phyloP scores from a whole-genome alignment of 2,797 vertebrate genomes.

The Sebastes itinus region DNA sequence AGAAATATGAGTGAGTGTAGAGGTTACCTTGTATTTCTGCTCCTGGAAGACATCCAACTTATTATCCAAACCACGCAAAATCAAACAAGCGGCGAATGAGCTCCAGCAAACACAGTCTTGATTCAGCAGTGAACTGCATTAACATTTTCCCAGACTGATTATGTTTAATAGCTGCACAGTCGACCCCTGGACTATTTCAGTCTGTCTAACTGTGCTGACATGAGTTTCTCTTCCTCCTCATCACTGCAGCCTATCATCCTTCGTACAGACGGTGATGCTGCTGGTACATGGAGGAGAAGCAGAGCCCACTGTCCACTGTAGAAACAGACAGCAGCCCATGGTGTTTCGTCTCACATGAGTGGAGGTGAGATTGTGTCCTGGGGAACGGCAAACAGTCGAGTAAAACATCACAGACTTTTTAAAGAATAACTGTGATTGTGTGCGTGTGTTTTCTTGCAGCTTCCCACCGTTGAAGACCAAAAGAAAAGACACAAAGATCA shows the following conservation, averaged over 20 bases:
- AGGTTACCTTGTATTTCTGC: constrained; percentile 54
- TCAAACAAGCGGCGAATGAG: constrained; percentile 48
- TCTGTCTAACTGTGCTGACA: constrained; percentile 45
- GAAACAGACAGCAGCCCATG: constrained; percentile 44
- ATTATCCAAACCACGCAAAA: constrained; percentile 55
- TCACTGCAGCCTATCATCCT: constrained; percentile 52
- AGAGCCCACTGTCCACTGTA: constrained; percentile 43
- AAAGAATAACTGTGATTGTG: not conserved
- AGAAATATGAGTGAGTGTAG: constrained; percentile 68
- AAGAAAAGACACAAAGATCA: not conserved
- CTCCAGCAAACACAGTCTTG: constrained; percentile 45
- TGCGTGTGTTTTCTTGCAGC: not conserved
- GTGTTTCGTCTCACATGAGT: constrained; percentile 60
- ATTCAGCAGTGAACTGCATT: constrained; percentile 35
- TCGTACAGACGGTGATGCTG: constrained; percentile 21
- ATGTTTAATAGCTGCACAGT: constrained; percentile 28
- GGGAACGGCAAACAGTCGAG: constrained; percentile 63
- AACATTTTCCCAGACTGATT: constrained; percentile 54
- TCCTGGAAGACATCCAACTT: constrained; percentile 52
- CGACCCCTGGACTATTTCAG: constrained; percentile 43
- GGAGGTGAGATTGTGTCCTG: constrained; percentile 69
- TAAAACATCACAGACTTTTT: constrained; percentile 37
- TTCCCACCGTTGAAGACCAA: not conserved
- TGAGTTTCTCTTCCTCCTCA: constrained; percentile 38
- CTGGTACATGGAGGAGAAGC: constrained; percentile 46